These are phyloP conservation scores for Oriolus oriolus DNA, from an alignment of 2,113 vertebrate genomes.

Conservation along the genomic window DNA sequence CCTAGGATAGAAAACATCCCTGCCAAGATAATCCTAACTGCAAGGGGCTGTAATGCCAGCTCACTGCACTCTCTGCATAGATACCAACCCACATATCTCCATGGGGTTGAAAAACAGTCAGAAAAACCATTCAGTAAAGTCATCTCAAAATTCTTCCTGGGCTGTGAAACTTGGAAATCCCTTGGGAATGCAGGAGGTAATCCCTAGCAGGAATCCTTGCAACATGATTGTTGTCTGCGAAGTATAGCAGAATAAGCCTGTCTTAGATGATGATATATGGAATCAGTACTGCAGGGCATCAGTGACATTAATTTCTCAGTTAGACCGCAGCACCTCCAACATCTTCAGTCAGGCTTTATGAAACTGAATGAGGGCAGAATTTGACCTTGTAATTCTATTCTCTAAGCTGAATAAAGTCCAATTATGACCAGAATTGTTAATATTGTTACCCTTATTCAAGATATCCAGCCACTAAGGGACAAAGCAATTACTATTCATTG, in stretches of 20 bases:
- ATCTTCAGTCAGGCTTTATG: neutral
- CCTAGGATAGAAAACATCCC: neutral
- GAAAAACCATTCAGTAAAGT: neutral
- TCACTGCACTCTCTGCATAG: neutral
- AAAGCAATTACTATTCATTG: neutral
- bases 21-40: neutral
- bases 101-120: neutral
- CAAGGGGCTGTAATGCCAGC: neutral
- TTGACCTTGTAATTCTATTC: neutral
- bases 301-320: neutral
- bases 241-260: neutral
- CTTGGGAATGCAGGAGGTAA: neutral
- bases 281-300: neutral
- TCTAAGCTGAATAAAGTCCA: neutral
- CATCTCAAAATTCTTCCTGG: neutral
- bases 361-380: slow-evolving; percentile 3
- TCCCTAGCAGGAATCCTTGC: neutral
- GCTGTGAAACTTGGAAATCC: neutral
- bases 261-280: neutral
- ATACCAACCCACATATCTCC: neutral
- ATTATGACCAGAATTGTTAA: neutral
- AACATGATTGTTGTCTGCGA: neutral
- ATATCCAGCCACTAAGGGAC: neutral
- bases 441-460: neutral
- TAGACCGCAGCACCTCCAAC: neutral